These are phyloP conservation scores for Dendropsophus ebraccatus DNA, from an alignment of 2,113 vertebrate species.

Conservation along the genomic window DNA sequence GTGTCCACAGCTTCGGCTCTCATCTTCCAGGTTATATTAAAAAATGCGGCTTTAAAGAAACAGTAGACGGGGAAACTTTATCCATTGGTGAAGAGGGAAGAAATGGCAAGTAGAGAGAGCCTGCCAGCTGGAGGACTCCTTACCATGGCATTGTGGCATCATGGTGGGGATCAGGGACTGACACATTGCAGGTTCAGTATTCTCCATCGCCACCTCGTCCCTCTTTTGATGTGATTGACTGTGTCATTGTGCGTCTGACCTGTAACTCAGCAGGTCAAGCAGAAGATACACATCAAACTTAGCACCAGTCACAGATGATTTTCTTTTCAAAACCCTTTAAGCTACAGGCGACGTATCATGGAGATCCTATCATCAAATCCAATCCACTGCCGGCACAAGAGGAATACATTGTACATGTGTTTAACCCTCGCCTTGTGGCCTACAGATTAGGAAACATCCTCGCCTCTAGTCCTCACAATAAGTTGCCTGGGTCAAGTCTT, in stretches of 20 bases:
- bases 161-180: too few relatives aligned
- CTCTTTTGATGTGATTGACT: conserved; percentile 14
- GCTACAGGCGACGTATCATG: conserved; percentile 19
- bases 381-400: not conserved
- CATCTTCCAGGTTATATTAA: not conserved
- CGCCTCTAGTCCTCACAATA: not conserved
- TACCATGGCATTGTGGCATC: too few relatives aligned
- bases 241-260: conserved; percentile 41
- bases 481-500: not conserved
- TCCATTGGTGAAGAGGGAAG: too few relatives aligned
- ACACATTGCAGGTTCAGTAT: too few relatives aligned
- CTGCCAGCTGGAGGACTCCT: too few relatives aligned
- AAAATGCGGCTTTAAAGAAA: too few relatives aligned
- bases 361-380: conserved; percentile 24
- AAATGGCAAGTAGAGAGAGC: too few relatives aligned
- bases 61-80: too few relatives aligned
- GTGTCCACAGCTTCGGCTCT: not conserved
- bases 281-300: conserved; percentile 43
- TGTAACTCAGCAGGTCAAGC: conserved; percentile 20
- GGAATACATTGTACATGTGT: not conserved
- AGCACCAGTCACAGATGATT: conserved; percentile 5
- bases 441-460: not conserved
- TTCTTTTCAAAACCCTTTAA: conserved; percentile 6
- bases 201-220: not conserved
- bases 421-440: not conserved